Percentiles rank a stretch among this genome's conserved stretches.
phyloP scores from a whole-genome alignment of 2,797 vertebrate genomes.

The Syndactyla subalaris region DNA sequence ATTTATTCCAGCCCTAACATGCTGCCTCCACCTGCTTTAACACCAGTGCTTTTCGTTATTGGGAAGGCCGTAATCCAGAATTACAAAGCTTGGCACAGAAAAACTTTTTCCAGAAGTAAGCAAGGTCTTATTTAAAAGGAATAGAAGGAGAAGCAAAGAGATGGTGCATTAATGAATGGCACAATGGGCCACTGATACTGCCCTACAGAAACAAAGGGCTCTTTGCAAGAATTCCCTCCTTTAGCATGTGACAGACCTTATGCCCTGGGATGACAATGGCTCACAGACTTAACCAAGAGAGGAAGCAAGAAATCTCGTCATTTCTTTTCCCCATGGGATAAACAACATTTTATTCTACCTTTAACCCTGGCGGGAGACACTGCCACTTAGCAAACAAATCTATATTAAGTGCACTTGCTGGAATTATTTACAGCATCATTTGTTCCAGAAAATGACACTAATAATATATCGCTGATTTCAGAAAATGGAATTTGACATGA shows the following conservation, averaged over 20 bases:
- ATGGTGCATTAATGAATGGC: not conserved
- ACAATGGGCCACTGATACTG: not conserved
- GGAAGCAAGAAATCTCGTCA: not conserved
- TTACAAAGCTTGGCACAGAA: not conserved
- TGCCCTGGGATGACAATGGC: not conserved
- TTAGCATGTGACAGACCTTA: slow-evolving; percentile 1
- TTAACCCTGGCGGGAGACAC: slow-evolving; percentile 27
- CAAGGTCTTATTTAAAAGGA: not conserved
- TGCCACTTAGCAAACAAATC: slow-evolving; percentile 51
- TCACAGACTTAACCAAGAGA: not conserved
- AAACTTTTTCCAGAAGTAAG: not conserved
- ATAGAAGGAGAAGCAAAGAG: not conserved
- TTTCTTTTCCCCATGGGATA: not conserved
- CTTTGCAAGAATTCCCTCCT: slow-evolving; percentile 10
- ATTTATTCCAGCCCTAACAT: not conserved
- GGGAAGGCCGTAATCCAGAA: not conserved
- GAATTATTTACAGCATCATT: slow-evolving; percentile 65
- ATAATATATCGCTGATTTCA: slow-evolving; percentile 38
- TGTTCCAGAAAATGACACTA: slow-evolving; percentile 65
- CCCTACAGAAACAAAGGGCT: slow-evolving; percentile 15
- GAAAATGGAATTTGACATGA: slow-evolving; percentile 40
- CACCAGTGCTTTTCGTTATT: not conserved
- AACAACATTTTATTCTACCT: slow-evolving; percentile 57
- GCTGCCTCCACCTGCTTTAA: not conserved
- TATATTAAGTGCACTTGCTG: slow-evolving; percentile 71